Evolutionary conservation across 1,140 invertebrate genomes (phyloP), one percentile per base, ranked within the genome.

Genomic region (Drosophila varians): DNA sequence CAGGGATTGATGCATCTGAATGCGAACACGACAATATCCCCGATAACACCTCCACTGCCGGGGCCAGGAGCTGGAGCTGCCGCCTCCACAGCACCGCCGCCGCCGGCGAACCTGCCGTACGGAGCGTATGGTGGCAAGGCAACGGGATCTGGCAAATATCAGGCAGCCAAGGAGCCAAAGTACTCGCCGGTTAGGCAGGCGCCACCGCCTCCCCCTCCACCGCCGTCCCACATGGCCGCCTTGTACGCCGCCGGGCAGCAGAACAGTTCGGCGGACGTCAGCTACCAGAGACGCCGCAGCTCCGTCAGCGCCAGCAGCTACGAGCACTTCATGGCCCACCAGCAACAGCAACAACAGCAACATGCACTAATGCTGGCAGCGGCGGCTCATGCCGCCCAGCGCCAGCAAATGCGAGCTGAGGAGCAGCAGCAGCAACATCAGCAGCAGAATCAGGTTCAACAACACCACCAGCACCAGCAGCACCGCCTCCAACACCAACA

Each of bases 41-140:
- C 90, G 14, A 92, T 93, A 58, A 91, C 82, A 9, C 86, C 89
- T 5, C 80, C 89, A 1, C 46, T 90, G 48, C 82, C 87, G 2
- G 76, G 74, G 9, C 78, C 89, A 8, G 65, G 74, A 4, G 71
- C 90, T 7, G 76, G 79, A 26, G 76, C 83, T 8, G 58, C 90
- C 16, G 91, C 90, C 16, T 92, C 93, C 28, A 90, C 80, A 3
- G 80, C 89, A 14, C 80, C 89, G 34, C 77, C 83, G 18, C 77
- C 87, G 12, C 78, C 76, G n/a, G 76, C 89, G 18, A 79, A 86
- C 61, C 43, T 89, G 9, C 78, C 79, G 3, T 89, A 80, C 8
- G 82, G 82, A 21, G 82, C 43, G 31, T 65, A 57, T 53, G 74
- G 55, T 9, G 69, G 34, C 48, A 86, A 28, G 55, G 65, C 23